Evolutionary conservation across 37 sponge, comb jelly and placozoan species (phyloP).

Genomic region (Agelas oroides): DNA sequence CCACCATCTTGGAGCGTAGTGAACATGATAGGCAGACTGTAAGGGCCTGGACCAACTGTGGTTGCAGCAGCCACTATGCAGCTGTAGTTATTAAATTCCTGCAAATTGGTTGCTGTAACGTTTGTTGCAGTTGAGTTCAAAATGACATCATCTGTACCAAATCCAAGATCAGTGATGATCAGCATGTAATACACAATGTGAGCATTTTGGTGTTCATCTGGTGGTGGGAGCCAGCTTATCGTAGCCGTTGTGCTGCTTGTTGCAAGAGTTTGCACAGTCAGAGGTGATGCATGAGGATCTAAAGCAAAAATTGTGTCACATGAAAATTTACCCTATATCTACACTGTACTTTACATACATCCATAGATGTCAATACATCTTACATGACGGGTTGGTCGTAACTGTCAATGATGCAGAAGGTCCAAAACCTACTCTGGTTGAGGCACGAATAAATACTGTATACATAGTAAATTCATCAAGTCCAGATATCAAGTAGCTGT

Average conservation of each 20-base stretch:
- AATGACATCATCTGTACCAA: not conserved
- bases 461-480: too few relatives aligned
- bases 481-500: slow-evolving; percentile 4
- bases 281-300: slow-evolving; percentile 8
- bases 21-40: not conserved
- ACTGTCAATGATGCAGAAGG: too few relatives aligned
- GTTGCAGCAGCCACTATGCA: slow-evolving; percentile 42
- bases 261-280: not conserved
- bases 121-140: not conserved
- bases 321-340: too few relatives aligned
- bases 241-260: slow-evolving; percentile 10
- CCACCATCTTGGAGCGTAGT: slow-evolving; percentile 26
- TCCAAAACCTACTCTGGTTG: too few relatives aligned
- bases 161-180: not conserved
- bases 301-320: too few relatives aligned
- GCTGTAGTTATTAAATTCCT: slow-evolving; percentile 30
- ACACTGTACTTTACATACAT: too few relatives aligned
- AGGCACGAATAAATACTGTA: too few relatives aligned
- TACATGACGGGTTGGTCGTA: too few relatives aligned
- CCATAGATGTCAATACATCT: too few relatives aligned
- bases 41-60: slow-evolving; percentile 32
- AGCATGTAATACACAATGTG: slow-evolving; percentile 12
- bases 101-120: not conserved
- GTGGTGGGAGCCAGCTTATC: slow-evolving; percentile 25
- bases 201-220: slow-evolving; percentile 14